Base-by-base conservation (phyloP, 2,888 invertebrate species). In the Thera britannica region DNA sequence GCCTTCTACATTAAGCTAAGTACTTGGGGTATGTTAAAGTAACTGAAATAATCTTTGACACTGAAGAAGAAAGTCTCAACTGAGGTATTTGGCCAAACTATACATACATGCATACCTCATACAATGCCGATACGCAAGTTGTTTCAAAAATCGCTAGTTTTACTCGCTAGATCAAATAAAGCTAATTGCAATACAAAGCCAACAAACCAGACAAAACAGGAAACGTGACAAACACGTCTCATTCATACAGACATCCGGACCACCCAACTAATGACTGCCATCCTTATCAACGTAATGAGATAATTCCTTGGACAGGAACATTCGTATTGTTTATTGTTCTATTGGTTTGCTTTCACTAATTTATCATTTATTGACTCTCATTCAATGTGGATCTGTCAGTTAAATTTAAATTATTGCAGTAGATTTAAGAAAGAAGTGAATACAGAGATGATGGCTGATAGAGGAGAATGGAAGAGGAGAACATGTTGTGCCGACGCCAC, bases 201-300 rank as follows among this genome's bases (percentile, higher is more conserved):
- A 60, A 38, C 23, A n/a, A 9, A 59, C 11, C 56, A 57, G 46
- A 65, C 59, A 51, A 48, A 65, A 55, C 59, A 65, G 69, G 62
- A 69, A 59, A 59, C 36, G 35, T 60, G 62, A 66, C 56, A 64
- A 62, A 61, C 62, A 49, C 23, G 34, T 35, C 48, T 23, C 69
- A 65, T 60, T 68, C 61, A 69, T 56, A 41, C 36, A 61, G 58
- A 61, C 58, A 61, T 62, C 65, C 71, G 69, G 71, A 65, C 71
- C 71, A 71, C 68, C 71, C 63, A 55, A 65, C 67, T 72, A 71
- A 72, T 68, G 61, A 58, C 55, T 38, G 36, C 44, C 70, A 64
- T 73, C 73, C 75, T 73, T 64, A 75, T 72, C 66, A 64, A 58
- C 57, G 35, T 59, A 75, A 73, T 72, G 67, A 75, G 72, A 73